phyloP scores from a whole-genome alignment of 2,888 invertebrate species.

The Chrysodeixis includens region DNA sequence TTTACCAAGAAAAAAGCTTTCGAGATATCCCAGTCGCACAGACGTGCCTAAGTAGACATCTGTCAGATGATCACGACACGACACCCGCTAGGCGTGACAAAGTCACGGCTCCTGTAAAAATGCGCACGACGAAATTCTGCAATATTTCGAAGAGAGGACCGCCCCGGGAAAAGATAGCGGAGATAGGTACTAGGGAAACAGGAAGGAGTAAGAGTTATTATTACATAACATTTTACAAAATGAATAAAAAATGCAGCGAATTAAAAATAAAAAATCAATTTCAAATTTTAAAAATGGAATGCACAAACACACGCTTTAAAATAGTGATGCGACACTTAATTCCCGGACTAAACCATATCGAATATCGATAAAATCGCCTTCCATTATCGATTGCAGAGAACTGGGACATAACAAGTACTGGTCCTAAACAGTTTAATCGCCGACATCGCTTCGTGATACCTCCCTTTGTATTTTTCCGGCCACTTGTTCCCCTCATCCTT shows the following conservation, averaged over 20 bases:
- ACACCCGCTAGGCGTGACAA: constrained; percentile 47
- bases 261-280: background rate
- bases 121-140: constrained; percentile 37
- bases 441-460: constrained; percentile 61
- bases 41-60: constrained; percentile 68
- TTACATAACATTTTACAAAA: background rate
- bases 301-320: background rate
- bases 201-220: background rate
- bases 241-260: background rate
- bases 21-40: constrained; percentile 49
- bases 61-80: constrained; percentile 62
- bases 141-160: constrained; percentile 41
- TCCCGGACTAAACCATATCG: constrained; percentile 6
- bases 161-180: constrained; percentile 25
- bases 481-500: constrained; percentile 68
- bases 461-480: constrained; percentile 70
- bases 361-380: constrained; percentile 33
- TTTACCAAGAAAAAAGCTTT: constrained; percentile 54
- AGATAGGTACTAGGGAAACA: constrained; percentile 16
- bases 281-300: background rate
- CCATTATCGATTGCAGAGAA: constrained; percentile 53
- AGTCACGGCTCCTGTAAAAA: constrained; percentile 56
- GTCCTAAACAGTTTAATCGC: constrained; percentile 63
- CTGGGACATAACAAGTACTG: constrained; percentile 57
- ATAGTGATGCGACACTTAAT: constrained; percentile 28